Conservation (phyloP, 2,113 vertebrate species). For the Coreoperca whiteheadi region DNA sequence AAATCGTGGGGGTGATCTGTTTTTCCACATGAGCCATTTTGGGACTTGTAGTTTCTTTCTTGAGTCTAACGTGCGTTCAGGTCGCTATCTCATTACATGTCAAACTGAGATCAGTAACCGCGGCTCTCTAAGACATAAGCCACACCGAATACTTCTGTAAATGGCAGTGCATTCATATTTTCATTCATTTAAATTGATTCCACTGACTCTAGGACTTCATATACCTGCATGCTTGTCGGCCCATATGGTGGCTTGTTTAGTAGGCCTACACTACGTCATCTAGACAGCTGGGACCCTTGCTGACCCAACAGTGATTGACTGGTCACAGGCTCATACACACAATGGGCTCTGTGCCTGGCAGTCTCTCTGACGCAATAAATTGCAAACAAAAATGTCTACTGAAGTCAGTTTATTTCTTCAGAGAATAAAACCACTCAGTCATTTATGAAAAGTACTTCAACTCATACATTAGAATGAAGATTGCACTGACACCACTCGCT, state of each 20-base stretch:
- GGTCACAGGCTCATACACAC: conserved; percentile 26
- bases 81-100: neutral
- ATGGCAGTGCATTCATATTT: neutral
- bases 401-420: neutral
- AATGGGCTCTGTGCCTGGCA: conserved; percentile 29
- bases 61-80: neutral
- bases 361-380: conserved; percentile 39
- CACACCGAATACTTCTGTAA: fast-evolving
- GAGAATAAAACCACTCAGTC: neutral
- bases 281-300: conserved; percentile 73
- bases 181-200: neutral
- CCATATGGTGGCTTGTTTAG: conserved; percentile 47
- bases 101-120: neutral
- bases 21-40: conserved; percentile 25
- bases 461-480: neutral
- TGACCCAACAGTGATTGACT: conserved; percentile 71
- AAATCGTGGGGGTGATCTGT: conserved; percentile 24
- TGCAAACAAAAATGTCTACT: neutral
- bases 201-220: conserved; percentile 35
- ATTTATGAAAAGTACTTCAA: neutral
- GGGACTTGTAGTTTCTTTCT: conserved; percentile 79
- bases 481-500: neutral
- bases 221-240: conserved; percentile 55
- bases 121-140: fast-evolving
- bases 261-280: conserved; percentile 50